Evolutionary conservation across 2,888 invertebrate genomes (phyloP).

Genomic region (Caenorhabditis macrosperma): DNA sequence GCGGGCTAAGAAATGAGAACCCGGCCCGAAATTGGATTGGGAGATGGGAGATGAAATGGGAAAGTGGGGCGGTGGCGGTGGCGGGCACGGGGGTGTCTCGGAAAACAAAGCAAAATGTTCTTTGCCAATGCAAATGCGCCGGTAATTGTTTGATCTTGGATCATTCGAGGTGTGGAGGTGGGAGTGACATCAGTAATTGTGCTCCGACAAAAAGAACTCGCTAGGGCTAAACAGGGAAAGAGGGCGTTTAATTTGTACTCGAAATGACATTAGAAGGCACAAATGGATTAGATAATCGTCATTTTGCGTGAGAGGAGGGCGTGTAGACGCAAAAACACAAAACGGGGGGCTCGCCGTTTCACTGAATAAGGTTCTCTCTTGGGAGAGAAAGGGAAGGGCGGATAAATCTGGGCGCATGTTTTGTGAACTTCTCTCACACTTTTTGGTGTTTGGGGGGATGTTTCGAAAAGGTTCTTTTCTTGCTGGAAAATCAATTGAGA

Average conservation of each 20-base stretch:
- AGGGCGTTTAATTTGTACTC: not conserved
- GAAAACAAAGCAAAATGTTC: conserved; percentile 20
- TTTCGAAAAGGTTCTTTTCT: too few species aligned
- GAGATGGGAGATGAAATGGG: conserved; percentile 2
- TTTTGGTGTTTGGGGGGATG: conserved; percentile 1
- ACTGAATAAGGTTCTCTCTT: not conserved
- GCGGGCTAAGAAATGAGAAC: not conserved
- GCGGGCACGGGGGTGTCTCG: not conserved
- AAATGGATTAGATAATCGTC: not conserved
- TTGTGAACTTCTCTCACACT: not conserved
- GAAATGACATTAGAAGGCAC: not conserved
- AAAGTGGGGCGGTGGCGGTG: conserved; percentile 1
- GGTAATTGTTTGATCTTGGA: conserved; percentile 55
- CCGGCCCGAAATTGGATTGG: not conserved
- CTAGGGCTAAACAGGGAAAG: not conserved
- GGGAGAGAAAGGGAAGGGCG: not conserved
- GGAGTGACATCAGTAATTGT: not conserved
- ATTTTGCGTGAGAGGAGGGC: too few species aligned
- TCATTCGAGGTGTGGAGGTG: not conserved
- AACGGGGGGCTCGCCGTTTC: too few species aligned
- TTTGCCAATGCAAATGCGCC: not conserved
- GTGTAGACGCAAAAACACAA: not conserved
- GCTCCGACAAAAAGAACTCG: too few species aligned
- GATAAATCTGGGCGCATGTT: not conserved
- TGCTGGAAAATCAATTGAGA: too few species aligned